These are phyloP conservation scores for Bhutanitis thaidina DNA, from an alignment of 2,888 invertebrate genomes.

Conservation along the genomic window DNA sequence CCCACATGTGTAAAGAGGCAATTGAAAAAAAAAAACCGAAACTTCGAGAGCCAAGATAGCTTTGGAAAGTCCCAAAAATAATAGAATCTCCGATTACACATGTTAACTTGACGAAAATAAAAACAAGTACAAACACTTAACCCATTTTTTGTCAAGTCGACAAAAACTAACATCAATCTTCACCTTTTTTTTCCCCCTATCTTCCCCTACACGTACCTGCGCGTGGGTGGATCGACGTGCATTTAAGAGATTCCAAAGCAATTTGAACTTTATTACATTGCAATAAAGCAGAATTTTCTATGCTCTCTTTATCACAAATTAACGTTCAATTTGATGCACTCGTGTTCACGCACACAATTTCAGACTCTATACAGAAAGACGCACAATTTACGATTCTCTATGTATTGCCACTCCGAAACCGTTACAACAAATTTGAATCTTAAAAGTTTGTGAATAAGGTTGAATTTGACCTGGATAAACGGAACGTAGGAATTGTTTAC, in stretches of 20 bases:
- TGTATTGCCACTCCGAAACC: not conserved
- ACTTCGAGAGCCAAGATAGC: not conserved
- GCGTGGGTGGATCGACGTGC: conserved; percentile 17
- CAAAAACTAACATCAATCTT: conserved; percentile 60
- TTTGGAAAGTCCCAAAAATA: conserved; percentile 4
- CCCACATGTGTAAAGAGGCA: conserved; percentile 8
- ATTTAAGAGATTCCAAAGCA: conserved; percentile 10
- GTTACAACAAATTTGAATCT: not conserved
- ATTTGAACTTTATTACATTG: conserved; percentile 7
- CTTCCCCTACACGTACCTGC: conserved; percentile 41
- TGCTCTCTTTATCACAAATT: not conserved
- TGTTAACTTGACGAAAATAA: conserved; percentile 47
- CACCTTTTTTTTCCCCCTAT: conserved; percentile 44
- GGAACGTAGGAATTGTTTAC: conserved; percentile 29
- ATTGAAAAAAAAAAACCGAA: not conserved
- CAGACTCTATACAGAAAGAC: conserved; percentile 20
- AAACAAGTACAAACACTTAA: conserved; percentile 56
- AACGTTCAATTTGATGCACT: conserved; percentile 27
- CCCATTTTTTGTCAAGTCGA: conserved; percentile 55
- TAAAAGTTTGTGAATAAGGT: not conserved
- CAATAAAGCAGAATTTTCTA: conserved; percentile 18
- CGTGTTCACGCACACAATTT: conserved; percentile 21
- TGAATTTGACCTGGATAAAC: conserved; percentile 20
- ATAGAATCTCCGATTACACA: conserved; percentile 45
- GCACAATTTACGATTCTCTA: not conserved